phyloP scores from a whole-genome alignment of 2,888 invertebrate species.

The Rotaria macrura region DNA sequence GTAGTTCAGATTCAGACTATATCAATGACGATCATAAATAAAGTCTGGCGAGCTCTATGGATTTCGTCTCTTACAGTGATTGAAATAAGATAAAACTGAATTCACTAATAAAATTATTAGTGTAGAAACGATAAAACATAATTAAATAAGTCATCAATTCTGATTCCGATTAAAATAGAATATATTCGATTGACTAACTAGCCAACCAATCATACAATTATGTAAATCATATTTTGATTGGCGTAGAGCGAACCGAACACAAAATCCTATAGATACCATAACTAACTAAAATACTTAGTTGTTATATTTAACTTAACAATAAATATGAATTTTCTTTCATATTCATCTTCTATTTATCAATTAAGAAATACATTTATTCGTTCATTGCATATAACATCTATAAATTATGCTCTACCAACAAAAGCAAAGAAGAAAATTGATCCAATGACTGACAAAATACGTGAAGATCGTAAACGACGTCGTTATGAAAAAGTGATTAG shows the following conservation, averaged over 20 bases:
- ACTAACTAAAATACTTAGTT: not conserved
- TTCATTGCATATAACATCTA: slow-evolving; percentile 21
- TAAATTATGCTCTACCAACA: slow-evolving; percentile 65
- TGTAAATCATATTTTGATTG: not conserved
- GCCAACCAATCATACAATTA: no score
- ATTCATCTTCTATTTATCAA: not conserved
- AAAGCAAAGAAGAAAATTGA: slow-evolving; percentile 79
- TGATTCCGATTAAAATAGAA: no score
- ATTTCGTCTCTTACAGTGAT: no score
- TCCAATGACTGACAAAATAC: slow-evolving; percentile 63
- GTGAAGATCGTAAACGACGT: slow-evolving; percentile 69
- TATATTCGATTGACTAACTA: no score
- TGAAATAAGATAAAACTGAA: no score
- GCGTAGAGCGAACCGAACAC: not conserved
- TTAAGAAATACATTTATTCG: not conserved
- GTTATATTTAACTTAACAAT: not conserved
- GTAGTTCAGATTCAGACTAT: no score
- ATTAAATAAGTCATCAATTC: no score
- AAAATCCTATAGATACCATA: not conserved
- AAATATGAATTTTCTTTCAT: not conserved
- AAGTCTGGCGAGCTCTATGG: no score
- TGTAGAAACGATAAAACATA: no score
- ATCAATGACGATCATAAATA: no score
- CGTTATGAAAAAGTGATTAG: slow-evolving; percentile 77
- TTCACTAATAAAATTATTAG: no score